Base-by-base conservation (phyloP, 2,888 invertebrate species). In the Drosophila colorata region DNA sequence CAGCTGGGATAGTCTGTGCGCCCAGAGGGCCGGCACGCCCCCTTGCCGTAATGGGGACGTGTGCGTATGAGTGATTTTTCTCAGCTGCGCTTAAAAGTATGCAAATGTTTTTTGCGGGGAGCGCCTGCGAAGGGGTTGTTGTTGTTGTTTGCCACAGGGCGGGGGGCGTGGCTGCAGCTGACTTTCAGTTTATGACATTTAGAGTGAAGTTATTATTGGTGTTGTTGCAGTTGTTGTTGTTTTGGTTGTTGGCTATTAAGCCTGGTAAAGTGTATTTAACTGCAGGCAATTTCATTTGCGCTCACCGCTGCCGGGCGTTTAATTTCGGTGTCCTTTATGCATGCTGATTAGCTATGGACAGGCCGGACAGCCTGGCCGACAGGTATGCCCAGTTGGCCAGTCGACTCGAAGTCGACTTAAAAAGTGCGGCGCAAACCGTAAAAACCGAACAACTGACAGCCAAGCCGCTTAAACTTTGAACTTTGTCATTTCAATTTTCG, bases 381-480 rank as follows among this genome's bases (percentile, higher is more conserved):
- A 88, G 80, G 84, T 84, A 78, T 61, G 82, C 44, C 6, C 23
- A 44, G 37, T 16, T 43, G 41, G 2, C 48, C 66, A 61, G 46
- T n/a, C n/a, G n/a, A n/a, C 43, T 69, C 18, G 49, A 43, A 60
- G 69, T 70, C 69, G 59, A 74, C 78, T 78, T 77, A 86, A 69
- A 53, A 49, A 65, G 52, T 58, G 57, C 31, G 28, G 35, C 58
- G 46, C 47, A 52, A 55, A n/a, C 31, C 33, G 13, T 33, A 33
- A 33, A 40, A 13, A 16, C 9, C 14, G 8, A 16, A 52, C 59
- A 43, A 90, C 78, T 90, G 90, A 91, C 91, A 90, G 81, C 86
- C 87, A 91, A 85, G 89, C 88, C 91, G 91, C 89, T 90, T 90
- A 90, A 90, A 87, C 90, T 91, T 85, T 91, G 91, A 91, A 92